Evolutionary conservation across 1,140 invertebrate genomes (phyloP).

Genomic region (Notospermus geniculatus): DNA sequence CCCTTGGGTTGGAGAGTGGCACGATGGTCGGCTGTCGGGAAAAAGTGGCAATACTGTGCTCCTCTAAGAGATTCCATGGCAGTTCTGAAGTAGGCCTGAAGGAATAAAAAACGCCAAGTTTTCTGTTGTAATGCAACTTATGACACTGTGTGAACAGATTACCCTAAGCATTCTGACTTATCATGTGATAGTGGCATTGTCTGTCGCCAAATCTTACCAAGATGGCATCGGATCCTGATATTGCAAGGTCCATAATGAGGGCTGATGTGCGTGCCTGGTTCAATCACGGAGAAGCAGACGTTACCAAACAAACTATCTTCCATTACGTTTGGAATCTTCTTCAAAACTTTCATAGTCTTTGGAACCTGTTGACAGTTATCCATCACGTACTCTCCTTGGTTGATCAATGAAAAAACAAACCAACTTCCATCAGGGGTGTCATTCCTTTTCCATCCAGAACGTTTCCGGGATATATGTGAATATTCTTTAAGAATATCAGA

Average conservation of each 20-base stretch:
- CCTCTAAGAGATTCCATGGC: too few species aligned
- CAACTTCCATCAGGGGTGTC: conserved; percentile 34
- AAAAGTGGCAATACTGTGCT: too few species aligned
- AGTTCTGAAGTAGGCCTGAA: too few species aligned
- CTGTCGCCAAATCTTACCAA: too few species aligned
- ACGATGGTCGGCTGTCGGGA: too few species aligned
- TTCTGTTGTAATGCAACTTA: too few species aligned
- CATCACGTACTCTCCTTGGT: conserved; percentile 33
- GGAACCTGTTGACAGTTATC: conserved; percentile 28
- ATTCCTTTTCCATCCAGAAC: conserved; percentile 31
- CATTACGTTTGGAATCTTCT: conserved; percentile 27
- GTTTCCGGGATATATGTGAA: conserved; percentile 16
- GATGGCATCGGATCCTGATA: conserved; percentile 36
- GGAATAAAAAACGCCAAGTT: too few species aligned
- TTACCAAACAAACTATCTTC: conserved; percentile 40
- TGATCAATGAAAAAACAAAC: conserved; percentile 39
- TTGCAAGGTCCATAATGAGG: conserved; percentile 43
- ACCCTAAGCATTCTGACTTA: too few species aligned
- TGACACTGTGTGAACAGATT: too few species aligned
- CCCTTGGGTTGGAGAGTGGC: too few species aligned
- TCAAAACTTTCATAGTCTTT: conserved; percentile 27
- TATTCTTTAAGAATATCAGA: conserved; percentile 22
- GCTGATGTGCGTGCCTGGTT: conserved; percentile 34
- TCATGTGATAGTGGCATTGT: too few species aligned
- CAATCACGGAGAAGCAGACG: conserved; percentile 38